phyloP scores from a whole-genome alignment of 2,113 vertebrate species.

The Centropus bengalensis region DNA sequence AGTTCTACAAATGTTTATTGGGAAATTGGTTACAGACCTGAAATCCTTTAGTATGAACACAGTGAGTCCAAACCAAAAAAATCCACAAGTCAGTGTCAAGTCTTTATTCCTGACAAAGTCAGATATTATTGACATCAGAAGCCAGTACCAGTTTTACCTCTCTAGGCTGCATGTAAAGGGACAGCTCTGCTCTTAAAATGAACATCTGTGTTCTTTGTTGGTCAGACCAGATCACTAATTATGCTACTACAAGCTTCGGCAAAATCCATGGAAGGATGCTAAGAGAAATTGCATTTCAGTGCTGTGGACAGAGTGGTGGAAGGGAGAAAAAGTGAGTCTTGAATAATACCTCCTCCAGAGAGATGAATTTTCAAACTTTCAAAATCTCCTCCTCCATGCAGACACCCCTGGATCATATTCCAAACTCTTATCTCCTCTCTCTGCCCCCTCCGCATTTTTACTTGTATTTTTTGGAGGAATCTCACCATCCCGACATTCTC shows the following conservation, averaged over 20 bases:
- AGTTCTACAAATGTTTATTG: neutral
- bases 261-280: neutral
- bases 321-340: neutral
- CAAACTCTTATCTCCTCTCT: neutral
- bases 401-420: neutral
- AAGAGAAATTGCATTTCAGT: neutral
- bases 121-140: neutral
- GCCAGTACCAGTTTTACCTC: neutral
- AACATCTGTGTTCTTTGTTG: neutral
- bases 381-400: neutral
- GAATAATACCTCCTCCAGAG: neutral
- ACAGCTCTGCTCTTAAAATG: neutral
- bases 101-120: neutral
- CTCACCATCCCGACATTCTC: neutral
- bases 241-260: neutral
- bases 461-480: neutral
- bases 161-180: neutral
- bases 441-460: fast-evolving
- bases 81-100: neutral
- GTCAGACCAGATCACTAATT: neutral
- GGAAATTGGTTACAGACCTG: neutral
- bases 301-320: neutral
- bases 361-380: neutral
- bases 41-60: neutral
- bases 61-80: neutral